Percentiles rank a stretch among this genome's conserved stretches.
phyloP scores from a whole-genome alignment of 2,888 invertebrate species.

The Hedychridium roseum region DNA sequence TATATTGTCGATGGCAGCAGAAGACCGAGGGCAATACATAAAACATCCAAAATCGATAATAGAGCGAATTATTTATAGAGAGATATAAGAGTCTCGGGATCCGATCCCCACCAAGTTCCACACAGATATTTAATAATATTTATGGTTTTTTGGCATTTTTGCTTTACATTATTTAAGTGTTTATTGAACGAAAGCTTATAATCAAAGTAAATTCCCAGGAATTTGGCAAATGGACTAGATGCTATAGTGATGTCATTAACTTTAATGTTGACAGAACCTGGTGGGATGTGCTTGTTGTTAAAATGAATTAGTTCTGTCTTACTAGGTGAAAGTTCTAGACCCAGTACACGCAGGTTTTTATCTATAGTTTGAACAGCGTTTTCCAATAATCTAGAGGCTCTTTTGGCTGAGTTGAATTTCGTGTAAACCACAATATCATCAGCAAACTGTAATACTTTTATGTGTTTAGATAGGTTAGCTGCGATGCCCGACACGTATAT shows the following conservation, averaged over 20 bases:
- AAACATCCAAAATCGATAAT: constrained; percentile 1
- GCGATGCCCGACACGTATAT: constrained; percentile 3
- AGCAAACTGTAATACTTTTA: background rate
- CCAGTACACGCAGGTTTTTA: background rate
- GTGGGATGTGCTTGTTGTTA: background rate
- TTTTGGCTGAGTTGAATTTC: background rate
- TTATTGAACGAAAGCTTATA: background rate
- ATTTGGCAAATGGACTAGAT: background rate
- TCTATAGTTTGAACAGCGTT: background rate
- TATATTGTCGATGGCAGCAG: background rate
- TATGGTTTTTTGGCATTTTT: background rate
- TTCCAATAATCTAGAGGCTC: background rate
- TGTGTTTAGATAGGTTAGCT: background rate
- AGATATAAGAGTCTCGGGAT: background rate
- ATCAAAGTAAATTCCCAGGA: constrained; percentile 3
- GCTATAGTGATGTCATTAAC: background rate
- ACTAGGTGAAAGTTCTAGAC: background rate
- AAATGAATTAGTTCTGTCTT: background rate
- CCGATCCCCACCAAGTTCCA: constrained; percentile 4
- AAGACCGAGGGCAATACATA: background rate
- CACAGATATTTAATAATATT: constrained; percentile 3
- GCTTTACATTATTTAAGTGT: background rate
- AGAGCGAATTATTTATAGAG: background rate
- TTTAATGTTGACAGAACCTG: background rate
- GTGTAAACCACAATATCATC: background rate